Evolutionary conservation across 2,888 invertebrate genomes (phyloP), one percentile per base, ranked within the genome.

Genomic region (Leptopilina myrica): DNA sequence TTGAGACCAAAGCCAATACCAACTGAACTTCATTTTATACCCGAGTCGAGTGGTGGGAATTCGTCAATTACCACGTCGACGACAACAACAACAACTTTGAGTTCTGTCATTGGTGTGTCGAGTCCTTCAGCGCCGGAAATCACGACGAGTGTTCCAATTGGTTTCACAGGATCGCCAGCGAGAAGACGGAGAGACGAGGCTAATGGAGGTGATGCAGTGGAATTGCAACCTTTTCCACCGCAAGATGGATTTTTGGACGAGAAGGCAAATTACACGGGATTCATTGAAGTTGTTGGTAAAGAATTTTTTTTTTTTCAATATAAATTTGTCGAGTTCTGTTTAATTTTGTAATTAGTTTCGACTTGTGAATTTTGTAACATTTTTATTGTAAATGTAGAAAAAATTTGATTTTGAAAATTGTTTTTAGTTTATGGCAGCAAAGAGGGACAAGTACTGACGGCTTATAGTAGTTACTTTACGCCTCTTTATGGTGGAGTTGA

Each of bases 241-340:
- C 93, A 93, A 80, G 97, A 97, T 90, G 97, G 97, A 0, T 93
- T 93, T 77, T 93, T 98, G 73, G 96, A 97, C 87, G 93, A 95
- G 14, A 94, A 93, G 76, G 95, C 96, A 12, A 97, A 96, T 89
- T 98, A 98, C 86, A 97, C 97, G 0, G 95, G 96, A 26, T 97
- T 96, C 89, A 93, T 98, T 56, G 97, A 97, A 93, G 93, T 97
- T 12, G 95, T 96, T 86, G 95, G 97, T 96, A 91, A 92, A 93
- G 92, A 0, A 64, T 76, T 76, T 11, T 64, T 46, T 11, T 64
- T 76, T 40, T 76, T 46, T 12, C 53, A 64, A 40, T 2, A 12
- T 9, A 12, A 46, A 53, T 40, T 76, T n/a, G 33, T 11, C 12
- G n/a, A 15, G n/a, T 64, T 75, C 15, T 7, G 53, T 75, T 46